A percentile compares a stretch with the other conserved stretches of the same genome.
Evolutionary conservation across 2,113 vertebrate species (phyloP).

Genomic region (Ploceus nigricollis): DNA sequence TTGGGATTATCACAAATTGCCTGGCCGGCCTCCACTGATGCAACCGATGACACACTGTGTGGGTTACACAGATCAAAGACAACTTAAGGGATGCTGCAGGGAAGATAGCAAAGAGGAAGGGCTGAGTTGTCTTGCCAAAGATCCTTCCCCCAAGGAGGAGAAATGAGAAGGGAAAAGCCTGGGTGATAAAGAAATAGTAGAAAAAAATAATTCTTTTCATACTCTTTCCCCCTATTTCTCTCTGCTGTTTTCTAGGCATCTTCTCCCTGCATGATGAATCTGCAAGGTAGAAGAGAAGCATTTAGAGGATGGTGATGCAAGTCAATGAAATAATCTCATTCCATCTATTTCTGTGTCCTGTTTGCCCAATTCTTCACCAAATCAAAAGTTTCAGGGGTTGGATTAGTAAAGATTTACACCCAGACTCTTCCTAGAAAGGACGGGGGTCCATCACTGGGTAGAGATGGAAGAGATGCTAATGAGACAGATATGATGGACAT

Average conservation of each 20-base stretch:
- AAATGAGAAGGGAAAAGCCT: neutral
- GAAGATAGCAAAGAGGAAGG: neutral
- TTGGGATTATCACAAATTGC: constrained; percentile 24
- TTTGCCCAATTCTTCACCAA: neutral
- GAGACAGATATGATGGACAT: neutral
- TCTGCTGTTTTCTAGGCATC: neutral
- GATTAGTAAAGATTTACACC: neutral
- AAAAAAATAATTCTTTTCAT: neutral
- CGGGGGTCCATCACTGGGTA: neutral
- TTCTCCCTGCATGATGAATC: neutral
- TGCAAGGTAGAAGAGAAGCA: neutral
- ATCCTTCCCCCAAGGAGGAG: neutral
- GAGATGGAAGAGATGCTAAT: neutral
- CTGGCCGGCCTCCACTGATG: neutral
- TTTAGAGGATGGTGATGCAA: neutral
- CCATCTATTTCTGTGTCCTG: neutral
- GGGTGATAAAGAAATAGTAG: neutral
- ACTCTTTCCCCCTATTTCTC: neutral
- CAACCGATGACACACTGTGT: neutral
- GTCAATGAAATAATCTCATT: rapidly evolving
- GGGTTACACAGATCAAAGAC: constrained; percentile 9
- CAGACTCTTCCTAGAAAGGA: neutral
- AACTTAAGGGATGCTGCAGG: neutral
- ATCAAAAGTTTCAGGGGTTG: neutral
- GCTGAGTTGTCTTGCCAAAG: neutral